Base-by-base conservation (phyloP, 2,888 invertebrate genomes). In the Athalia circularis region DNA sequence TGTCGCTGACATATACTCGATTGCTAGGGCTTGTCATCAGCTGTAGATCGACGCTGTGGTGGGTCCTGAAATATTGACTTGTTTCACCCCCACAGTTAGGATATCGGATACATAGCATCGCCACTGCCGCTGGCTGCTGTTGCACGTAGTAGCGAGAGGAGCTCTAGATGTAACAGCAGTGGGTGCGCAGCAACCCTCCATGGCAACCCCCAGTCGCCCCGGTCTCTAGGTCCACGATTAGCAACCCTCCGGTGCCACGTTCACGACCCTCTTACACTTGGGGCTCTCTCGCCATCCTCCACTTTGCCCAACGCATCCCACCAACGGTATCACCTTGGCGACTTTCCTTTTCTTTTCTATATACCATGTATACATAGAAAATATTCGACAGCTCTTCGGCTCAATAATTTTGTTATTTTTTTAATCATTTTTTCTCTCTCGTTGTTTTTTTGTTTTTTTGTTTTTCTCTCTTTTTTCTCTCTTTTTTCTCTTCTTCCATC, bases 241-340 rank as follows among this genome's bases (percentile, higher is more conserved):
- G 87, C 85, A 84, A 87, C 86, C 87, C 87, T 87, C 84, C 86
- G 83, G 83, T 86, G 85, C 86, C 82, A 85, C 85, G 84, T 85
- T 81, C 80, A 80, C 82, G 80, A 81, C 82, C 80, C 82, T 82
- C 81, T 82, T 77, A 75, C 64, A 75, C 75, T 64, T 48, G 48
- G 62, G 64, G 62, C 78, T 75, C 77, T 77, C 70, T 78, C 80
- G 79, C 79, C 78, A 80, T 81, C 79, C 80, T 62, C 65, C 65
- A 64, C 68, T 68, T 52, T 77, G 65, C 81, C 77, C 79, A 78
- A 76, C 79, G 80, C 80, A 79, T 77, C 13, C 79, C 82, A 80
- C 80, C 80, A 80, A 83, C 78, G 80, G 81, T 80, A 75, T 75
- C 75, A 75, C 75, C 75, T 75, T 62, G n/a, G 50, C 52, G 75